Evolutionary conservation across 2,797 vertebrate genomes (phyloP).

Genomic region (Neostethus bicornis): DNA sequence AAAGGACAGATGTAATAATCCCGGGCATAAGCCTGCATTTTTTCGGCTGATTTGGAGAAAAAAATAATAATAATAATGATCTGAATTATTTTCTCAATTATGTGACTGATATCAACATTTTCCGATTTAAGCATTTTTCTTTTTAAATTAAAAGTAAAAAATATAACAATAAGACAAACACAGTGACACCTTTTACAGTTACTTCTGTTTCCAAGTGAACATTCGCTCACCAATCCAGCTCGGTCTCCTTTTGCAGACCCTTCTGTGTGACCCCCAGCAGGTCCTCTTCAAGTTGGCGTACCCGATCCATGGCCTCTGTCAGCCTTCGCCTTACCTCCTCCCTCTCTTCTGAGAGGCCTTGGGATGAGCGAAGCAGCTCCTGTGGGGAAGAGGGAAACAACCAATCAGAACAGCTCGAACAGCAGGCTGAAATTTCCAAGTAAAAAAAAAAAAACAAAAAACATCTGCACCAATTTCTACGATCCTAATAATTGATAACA

Average conservation of each 20-base stretch:
- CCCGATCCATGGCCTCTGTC: conserved; percentile 84
- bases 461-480: conserved; percentile 8
- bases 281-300: conserved; percentile 92
- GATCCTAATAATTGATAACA: conserved; percentile 19
- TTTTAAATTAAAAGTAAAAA: conserved; percentile 12
- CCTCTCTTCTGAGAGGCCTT: conserved; percentile 85
- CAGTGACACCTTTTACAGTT: conserved; percentile 7
- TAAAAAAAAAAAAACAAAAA: neutral
- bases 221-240: conserved; percentile 89
- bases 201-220: conserved; percentile 14
- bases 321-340: conserved; percentile 87
- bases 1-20: too few species aligned
- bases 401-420: conserved; percentile 27
- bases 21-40: too few species aligned
- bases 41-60: too few species aligned
- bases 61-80: too few species aligned
- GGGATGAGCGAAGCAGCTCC: conserved; percentile 82
- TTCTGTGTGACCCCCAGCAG: conserved; percentile 87
- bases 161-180: conserved; percentile 21
- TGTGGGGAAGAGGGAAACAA: conserved; percentile 44
- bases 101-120: too few species aligned
- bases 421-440: neutral
- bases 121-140: too few species aligned
- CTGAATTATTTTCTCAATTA: too few species aligned
- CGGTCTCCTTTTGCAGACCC: conserved; percentile 93